Evolutionary conservation across 2,113 vertebrate species (phyloP).

Genomic region (Galemys pyrenaicus): DNA sequence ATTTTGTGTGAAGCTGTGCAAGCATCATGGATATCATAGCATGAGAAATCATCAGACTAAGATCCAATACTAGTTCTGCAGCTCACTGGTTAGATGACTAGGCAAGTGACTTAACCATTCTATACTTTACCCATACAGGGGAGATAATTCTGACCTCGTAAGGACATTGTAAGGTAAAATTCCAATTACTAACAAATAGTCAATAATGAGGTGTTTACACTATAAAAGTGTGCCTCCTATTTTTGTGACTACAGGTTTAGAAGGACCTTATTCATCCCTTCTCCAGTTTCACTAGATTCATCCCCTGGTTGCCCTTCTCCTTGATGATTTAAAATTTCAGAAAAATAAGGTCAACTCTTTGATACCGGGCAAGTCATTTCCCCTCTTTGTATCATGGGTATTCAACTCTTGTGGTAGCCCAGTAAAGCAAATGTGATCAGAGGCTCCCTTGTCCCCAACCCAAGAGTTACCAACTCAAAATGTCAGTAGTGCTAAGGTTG

Average conservation of each 20-base stretch:
- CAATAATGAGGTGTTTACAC: background rate
- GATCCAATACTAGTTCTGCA: background rate
- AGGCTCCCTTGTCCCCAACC: background rate
- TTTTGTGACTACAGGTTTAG: background rate
- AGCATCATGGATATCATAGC: background rate
- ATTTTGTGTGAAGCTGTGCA: background rate
- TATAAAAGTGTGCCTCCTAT: background rate
- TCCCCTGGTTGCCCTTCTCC: background rate
- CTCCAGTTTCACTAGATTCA: background rate
- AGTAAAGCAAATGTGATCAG: conserved; percentile 14
- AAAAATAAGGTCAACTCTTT: background rate
- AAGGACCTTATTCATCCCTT: background rate
- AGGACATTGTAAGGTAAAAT: background rate
- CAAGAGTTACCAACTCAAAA: background rate
- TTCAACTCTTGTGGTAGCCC: background rate
- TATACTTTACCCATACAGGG: background rate
- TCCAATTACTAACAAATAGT: background rate
- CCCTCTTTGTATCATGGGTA: background rate
- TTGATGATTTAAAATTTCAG: background rate
- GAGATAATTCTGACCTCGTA: background rate
- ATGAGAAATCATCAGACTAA: background rate
- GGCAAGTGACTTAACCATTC: background rate
- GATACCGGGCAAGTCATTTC: background rate
- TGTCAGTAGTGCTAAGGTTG: background rate
- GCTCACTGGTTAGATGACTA: background rate